These are phyloP conservation scores for Limenitis camilla DNA, from an alignment of 2,888 invertebrate genomes.

Conservation along the genomic window DNA sequence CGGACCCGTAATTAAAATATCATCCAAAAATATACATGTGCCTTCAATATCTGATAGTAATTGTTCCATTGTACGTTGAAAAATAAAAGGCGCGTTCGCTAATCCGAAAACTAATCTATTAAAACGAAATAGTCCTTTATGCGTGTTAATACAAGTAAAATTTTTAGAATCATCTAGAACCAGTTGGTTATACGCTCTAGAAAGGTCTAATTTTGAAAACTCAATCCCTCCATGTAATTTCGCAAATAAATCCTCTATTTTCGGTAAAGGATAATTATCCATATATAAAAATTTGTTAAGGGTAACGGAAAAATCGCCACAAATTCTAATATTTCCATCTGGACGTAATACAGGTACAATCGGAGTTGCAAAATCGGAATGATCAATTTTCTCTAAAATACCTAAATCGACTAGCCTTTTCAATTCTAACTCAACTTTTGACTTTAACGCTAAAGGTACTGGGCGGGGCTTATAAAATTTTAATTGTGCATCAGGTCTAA, in stretches of 20 bases:
- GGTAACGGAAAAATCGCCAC: too few relatives aligned
- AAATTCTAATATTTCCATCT: too few relatives aligned
- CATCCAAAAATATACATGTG: slow-evolving; percentile 11
- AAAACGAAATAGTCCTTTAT: slow-evolving; percentile 16
- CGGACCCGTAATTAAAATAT: slow-evolving; percentile 15
- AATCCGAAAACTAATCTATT: slow-evolving; percentile 16
- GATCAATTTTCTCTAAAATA: too few relatives aligned
- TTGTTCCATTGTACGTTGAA: neutral
- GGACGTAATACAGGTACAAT: too few relatives aligned
- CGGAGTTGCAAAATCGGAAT: too few relatives aligned
- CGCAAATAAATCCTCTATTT: neutral
- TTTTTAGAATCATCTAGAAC: neutral
- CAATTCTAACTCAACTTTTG: too few relatives aligned
- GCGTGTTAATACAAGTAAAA: slow-evolving; percentile 14
- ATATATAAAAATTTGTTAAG: neutral
- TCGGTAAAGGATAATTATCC: neutral
- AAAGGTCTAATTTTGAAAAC: neutral
- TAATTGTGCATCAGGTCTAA: too few relatives aligned
- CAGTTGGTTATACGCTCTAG: neutral
- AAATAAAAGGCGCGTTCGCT: neutral
- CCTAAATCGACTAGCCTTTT: too few relatives aligned
- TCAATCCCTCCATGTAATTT: neutral
- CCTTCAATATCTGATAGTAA: slow-evolving; percentile 2
- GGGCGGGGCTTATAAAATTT: too few relatives aligned
- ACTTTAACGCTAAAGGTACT: too few relatives aligned